Evolutionary conservation across 1,140 invertebrate genomes (phyloP), one percentile per base, ranked within the genome.

Genomic region (Neoseiulus cucumeris): DNA sequence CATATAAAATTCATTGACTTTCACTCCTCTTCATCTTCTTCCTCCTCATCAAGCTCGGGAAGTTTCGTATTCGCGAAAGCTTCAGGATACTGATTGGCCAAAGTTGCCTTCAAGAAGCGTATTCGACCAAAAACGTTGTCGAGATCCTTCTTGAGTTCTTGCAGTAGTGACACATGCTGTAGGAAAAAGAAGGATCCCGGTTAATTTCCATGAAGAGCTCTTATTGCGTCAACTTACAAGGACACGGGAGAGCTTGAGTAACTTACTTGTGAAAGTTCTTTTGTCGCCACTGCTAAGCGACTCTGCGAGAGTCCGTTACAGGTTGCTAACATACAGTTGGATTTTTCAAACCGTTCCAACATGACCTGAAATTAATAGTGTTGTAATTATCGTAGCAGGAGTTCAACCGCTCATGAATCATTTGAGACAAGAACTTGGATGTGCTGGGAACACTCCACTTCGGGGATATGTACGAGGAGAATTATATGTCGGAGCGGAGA

Each of bases 61-160:
- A 59, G 22, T 25, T 59, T 25, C 14, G 51, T 25, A 59, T 59
- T 59, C 17, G 51, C 51, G 51, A 59, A 59, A 14, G 51, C 51
- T 59, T 59, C 51, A 14, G 51, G 51, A 20, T 59, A 59, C 22
- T 59, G 51, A 59, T 59, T 59, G 14, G 51, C 51, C 33, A 59
- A 25, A 4, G 22, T 25, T 14, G 51, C 14, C 51, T 59, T 59
- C n/a, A 59, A 25, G 51, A 59, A 59, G 22, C 51, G 51, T 59
- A 59, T 59, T 25, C 51, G 51, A 59, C 51, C 33, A 25, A 59
- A 59, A 5, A 59, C 22, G 51, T 59, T 59, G 6, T 59, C 51
- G 14, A 59, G 33, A 33, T 59, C 51, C 22, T 59, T 59, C 33
- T 59, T 59, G 1, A 59, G 51, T 1, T 59, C 51, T 25, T 59